Conservation (phyloP, 1,140 invertebrate species). For the Hycleus cichorii region DNA sequence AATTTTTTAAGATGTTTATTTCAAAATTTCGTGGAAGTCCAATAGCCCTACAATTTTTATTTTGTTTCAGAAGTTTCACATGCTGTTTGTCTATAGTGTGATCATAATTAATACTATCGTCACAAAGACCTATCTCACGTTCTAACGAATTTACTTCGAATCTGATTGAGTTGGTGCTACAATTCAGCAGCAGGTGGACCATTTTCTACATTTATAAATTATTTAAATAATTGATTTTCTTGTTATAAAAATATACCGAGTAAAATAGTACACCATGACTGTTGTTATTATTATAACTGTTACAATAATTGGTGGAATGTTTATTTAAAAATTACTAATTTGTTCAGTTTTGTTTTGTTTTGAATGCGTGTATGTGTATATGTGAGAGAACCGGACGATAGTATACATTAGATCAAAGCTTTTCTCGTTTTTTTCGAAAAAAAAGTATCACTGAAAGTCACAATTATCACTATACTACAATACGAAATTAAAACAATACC, state of each 20-base stretch:
- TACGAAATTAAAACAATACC: constrained; percentile 31
- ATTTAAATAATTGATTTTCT: constrained; percentile 20
- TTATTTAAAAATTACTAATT: background rate
- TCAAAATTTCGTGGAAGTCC: constrained; percentile 44
- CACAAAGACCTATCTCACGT: no score
- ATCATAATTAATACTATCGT: no score
- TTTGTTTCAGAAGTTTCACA: constrained; percentile 10
- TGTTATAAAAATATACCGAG: constrained; percentile 37
- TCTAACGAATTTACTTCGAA: constrained; percentile 5
- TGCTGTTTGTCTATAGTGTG: constrained; percentile 31
- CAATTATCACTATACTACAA: constrained; percentile 21
- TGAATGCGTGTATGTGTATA: no score
- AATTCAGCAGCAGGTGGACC: constrained; percentile 32
- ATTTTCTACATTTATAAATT: constrained; percentile 34
- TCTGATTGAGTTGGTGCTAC: constrained; percentile 1
- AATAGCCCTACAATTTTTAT: constrained; percentile 41
- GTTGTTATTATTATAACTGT: constrained; percentile 3
- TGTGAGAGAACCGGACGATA: constrained; percentile 12
- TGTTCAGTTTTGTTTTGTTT: no score
- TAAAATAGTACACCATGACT: constrained; percentile 35
- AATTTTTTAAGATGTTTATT: constrained; percentile 40
- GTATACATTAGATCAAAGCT: constrained; percentile 21
- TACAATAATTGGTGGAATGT: constrained; percentile 15
- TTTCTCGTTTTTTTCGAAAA: no score
- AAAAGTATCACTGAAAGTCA: constrained; percentile 24